Evolutionary conservation across 2,888 invertebrate species (phyloP).

Genomic region (Molanna angustata): DNA sequence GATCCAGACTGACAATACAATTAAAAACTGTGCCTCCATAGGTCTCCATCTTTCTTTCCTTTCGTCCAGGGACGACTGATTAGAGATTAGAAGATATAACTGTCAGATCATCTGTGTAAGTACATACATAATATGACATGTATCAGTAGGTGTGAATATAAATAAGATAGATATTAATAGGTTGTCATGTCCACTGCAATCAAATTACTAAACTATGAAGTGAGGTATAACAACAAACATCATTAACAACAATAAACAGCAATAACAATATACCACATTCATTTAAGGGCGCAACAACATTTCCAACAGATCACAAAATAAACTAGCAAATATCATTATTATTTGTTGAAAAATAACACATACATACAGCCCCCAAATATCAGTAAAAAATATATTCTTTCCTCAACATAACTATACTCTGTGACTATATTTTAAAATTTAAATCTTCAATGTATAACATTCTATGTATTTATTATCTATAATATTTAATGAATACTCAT

Average conservation of each 20-base stretch:
- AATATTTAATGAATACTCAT: too few relatives aligned
- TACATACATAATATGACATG: too few relatives aligned
- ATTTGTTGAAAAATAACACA: conserved; percentile 7
- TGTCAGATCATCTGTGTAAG: too few relatives aligned
- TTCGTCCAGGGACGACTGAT: too few relatives aligned
- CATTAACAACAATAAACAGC: conserved; percentile 31
- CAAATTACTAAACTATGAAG: conserved; percentile 19
- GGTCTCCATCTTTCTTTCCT: too few relatives aligned
- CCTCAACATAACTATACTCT: conserved; percentile 2
- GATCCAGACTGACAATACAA: too few relatives aligned
- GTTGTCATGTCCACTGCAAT: conserved; percentile 20
- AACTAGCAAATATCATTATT: conserved; percentile 10
- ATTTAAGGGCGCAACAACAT: conserved; percentile 23
- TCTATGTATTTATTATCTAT: too few relatives aligned
- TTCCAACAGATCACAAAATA: conserved; percentile 19
- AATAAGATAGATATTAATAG: background rate
- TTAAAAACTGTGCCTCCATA: too few relatives aligned
- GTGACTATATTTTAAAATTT: background rate
- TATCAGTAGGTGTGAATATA: too few relatives aligned
- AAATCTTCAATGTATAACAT: too few relatives aligned
- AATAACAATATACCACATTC: conserved; percentile 31
- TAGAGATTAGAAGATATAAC: too few relatives aligned
- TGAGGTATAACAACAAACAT: conserved; percentile 30
- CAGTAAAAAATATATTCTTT: conserved; percentile 13
- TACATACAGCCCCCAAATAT: background rate